A percentile compares a stretch with the other conserved stretches of the same genome.
phyloP scores from a whole-genome alignment of 2,797 vertebrate genomes.

The Girardinus metallicus region DNA sequence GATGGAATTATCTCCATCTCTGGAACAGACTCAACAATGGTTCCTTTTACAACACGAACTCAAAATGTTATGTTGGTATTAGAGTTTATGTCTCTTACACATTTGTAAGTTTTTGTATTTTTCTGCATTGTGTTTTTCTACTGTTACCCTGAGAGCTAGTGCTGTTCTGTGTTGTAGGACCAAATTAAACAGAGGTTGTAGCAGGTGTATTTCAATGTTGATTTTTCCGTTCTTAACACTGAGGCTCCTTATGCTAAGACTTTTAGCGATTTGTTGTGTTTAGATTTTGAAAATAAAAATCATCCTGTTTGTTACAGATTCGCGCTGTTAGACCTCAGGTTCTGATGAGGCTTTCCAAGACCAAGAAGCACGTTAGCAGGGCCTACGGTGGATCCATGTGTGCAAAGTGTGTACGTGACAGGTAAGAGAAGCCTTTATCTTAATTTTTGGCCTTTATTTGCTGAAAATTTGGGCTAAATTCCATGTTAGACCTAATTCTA shows the following conservation, averaged over 20 bases:
- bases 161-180: background rate
- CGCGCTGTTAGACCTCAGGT: constrained; percentile 97
- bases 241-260: background rate
- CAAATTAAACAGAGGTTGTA: background rate
- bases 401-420: constrained; percentile 97
- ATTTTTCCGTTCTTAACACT: background rate
- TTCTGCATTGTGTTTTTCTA: background rate
- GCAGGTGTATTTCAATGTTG: background rate
- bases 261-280: background rate
- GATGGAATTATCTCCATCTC: background rate
- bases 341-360: constrained; percentile 98
- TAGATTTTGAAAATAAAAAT: background rate
- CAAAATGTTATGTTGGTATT: background rate
- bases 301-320: constrained; percentile 76
- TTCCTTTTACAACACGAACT: background rate
- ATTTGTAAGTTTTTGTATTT: background rate
- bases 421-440: constrained; percentile 74
- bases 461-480: background rate
- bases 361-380: constrained; percentile 97
- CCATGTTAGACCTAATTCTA: background rate
- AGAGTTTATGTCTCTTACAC: background rate
- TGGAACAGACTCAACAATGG: background rate
- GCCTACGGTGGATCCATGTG: constrained; percentile 99
- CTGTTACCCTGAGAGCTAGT: too few relatives aligned
- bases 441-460: background rate